Percentiles rank a stretch among this genome's conserved stretches.
These are phyloP conservation scores for Autographa pulchrina DNA, from an alignment of 2,888 invertebrate genomes.

Conservation along the genomic window DNA sequence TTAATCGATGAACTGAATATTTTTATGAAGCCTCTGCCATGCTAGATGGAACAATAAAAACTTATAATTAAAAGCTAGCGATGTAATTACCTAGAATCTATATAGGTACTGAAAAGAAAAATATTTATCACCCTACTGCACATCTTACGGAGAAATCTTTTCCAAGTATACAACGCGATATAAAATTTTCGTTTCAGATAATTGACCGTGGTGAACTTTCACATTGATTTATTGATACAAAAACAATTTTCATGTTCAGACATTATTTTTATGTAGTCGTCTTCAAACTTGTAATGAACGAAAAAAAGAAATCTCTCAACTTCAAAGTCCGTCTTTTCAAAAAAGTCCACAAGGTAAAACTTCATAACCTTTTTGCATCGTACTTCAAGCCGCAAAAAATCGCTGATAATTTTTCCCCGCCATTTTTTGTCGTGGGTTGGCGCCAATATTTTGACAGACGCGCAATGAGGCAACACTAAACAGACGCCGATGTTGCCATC, in stretches of 20 bases:
- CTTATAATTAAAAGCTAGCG: background rate
- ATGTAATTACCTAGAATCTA: too few species aligned
- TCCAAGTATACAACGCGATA: background rate
- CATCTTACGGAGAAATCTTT: too few species aligned
- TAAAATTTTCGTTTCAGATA: background rate
- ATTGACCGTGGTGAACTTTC: background rate
- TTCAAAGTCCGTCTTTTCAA: background rate
- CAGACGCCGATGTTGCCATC: conserved; percentile 72
- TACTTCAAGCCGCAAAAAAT: conserved; percentile 46
- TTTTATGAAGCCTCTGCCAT: conserved; percentile 22
- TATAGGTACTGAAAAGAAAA: too few species aligned
- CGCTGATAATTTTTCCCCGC: conserved; percentile 51
- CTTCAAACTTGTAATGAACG: background rate
- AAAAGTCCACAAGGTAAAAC: conserved; percentile 31
- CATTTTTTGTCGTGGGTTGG: conserved; percentile 65
- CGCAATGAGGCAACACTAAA: conserved; percentile 72
- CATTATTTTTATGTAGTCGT: background rate
- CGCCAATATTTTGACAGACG: conserved; percentile 82
- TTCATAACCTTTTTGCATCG: conserved; percentile 39
- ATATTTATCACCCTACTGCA: background rate
- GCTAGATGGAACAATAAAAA: conserved; percentile 8
- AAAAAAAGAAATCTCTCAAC: background rate
- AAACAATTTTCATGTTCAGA: background rate
- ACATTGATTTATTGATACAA: background rate
- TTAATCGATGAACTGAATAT: conserved; percentile 39